Percentiles rank a stretch among this genome's conserved stretches.
phyloP scores from a whole-genome alignment of 2,888 invertebrate species.

The Ectropis crepuscularia region DNA sequence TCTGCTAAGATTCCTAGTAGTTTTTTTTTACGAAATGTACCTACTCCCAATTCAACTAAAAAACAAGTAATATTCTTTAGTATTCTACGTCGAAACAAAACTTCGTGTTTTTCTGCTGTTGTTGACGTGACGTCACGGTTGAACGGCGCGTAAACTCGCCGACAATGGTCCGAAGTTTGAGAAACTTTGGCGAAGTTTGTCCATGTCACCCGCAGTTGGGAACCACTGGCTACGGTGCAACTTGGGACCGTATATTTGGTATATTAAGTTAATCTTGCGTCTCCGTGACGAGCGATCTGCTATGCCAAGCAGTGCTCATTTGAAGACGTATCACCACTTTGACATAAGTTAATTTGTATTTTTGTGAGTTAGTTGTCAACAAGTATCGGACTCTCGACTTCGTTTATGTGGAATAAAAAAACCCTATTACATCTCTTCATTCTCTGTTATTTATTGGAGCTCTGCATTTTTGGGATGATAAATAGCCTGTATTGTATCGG shows the following conservation, averaged over 20 bases:
- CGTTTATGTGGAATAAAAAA: too few relatives aligned
- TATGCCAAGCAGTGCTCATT: too few relatives aligned
- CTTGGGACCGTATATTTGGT: background rate
- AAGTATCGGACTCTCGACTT: too few relatives aligned
- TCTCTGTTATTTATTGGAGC: too few relatives aligned
- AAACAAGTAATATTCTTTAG: background rate
- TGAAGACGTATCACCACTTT: too few relatives aligned
- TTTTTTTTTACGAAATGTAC: background rate
- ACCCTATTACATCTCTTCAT: too few relatives aligned
- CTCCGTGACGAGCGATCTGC: too few relatives aligned
- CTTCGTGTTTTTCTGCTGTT: conserved; percentile 12
- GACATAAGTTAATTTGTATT: too few relatives aligned
- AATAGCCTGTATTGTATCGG: too few relatives aligned
- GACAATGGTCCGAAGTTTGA: conserved; percentile 21
- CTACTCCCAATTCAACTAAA: background rate
- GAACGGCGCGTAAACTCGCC: conserved; percentile 13
- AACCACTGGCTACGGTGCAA: conserved; percentile 2
- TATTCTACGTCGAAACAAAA: conserved; percentile 1
- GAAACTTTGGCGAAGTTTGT: conserved; percentile 22
- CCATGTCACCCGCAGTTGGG: conserved; percentile 21
- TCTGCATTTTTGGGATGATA: too few relatives aligned
- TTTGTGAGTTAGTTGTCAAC: too few relatives aligned
- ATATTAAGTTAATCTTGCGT: too few relatives aligned
- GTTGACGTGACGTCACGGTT: conserved; percentile 24
- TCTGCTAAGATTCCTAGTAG: background rate